These are phyloP conservation scores for Ceyx melanurus DNA, from an alignment of 2,113 vertebrate species.

Conservation along the genomic window DNA sequence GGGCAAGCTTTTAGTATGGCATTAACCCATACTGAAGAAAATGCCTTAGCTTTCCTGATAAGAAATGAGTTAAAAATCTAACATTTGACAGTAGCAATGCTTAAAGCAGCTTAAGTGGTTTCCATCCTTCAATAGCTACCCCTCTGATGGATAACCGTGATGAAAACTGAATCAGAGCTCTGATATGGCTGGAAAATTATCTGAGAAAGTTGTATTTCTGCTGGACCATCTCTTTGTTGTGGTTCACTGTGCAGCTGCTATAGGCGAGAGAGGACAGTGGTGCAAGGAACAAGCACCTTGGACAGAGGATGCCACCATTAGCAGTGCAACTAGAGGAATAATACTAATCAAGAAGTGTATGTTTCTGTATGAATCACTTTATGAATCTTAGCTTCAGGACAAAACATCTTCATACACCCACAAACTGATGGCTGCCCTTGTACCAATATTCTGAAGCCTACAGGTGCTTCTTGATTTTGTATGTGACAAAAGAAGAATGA, in stretches of 20 bases:
- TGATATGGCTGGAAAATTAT: background rate
- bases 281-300: slow-evolving; percentile 47
- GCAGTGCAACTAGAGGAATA: accelerated
- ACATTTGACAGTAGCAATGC: background rate
- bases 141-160: background rate
- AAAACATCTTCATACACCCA: background rate
- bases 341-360: accelerated
- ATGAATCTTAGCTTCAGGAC: background rate
- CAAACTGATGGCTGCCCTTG: background rate
- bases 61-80: background rate
- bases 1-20: background rate
- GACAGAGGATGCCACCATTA: slow-evolving; percentile 22
- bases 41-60: background rate
- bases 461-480: background rate
- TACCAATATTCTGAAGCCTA: background rate
- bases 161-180: background rate
- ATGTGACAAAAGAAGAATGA: background rate
- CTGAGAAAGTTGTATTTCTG: background rate
- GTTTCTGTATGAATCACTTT: background rate
- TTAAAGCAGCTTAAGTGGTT: background rate
- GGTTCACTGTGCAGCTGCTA: background rate
- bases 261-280: background rate
- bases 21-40: background rate
- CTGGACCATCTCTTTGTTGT: accelerated
- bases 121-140: background rate